Evolutionary conservation across 2,888 invertebrate genomes (phyloP).

Genomic region (Rotaria macrura): DNA sequence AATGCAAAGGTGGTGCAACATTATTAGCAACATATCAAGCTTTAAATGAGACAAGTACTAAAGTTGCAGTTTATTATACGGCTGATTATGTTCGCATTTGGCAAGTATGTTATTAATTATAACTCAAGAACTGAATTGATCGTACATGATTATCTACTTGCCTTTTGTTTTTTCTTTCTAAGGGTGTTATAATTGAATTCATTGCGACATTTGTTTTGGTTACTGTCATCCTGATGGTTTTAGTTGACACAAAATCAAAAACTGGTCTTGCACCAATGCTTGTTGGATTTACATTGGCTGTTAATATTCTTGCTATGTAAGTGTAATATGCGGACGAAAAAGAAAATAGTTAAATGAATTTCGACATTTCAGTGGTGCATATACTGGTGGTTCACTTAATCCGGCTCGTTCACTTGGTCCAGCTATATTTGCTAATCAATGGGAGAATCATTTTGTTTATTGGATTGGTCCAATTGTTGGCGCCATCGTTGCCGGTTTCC

Average conservation of each 20-base stretch:
- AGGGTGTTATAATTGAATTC: constrained; percentile 11
- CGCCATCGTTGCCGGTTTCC: neutral
- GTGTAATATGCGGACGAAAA: neutral
- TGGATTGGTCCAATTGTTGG: constrained; percentile 8
- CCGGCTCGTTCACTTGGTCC: constrained; percentile 14
- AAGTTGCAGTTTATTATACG: neutral
- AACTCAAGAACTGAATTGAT: too few relatives aligned
- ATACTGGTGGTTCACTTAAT: constrained; percentile 5
- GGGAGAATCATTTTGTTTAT: neutral
- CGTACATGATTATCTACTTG: neutral
- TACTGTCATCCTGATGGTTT: neutral
- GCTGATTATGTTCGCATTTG: neutral
- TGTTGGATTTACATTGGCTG: constrained; percentile 11
- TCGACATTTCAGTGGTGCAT: neutral
- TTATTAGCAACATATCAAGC: neutral
- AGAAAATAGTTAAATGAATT: too few relatives aligned
- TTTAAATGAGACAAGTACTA: neutral
- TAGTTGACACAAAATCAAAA: constrained; percentile 14
- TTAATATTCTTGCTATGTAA: neutral
- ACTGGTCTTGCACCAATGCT: constrained; percentile 18
- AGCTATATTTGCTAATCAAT: constrained; percentile 16
- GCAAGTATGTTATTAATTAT: neutral
- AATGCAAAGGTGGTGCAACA: neutral
- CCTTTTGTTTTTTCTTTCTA: neutral
- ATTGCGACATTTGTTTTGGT: constrained; percentile 13